A percentile compares a stretch with the other conserved stretches of the same genome.
phyloP scores from a whole-genome alignment of 2,113 vertebrate genomes.

The Paratilapia polleni region DNA sequence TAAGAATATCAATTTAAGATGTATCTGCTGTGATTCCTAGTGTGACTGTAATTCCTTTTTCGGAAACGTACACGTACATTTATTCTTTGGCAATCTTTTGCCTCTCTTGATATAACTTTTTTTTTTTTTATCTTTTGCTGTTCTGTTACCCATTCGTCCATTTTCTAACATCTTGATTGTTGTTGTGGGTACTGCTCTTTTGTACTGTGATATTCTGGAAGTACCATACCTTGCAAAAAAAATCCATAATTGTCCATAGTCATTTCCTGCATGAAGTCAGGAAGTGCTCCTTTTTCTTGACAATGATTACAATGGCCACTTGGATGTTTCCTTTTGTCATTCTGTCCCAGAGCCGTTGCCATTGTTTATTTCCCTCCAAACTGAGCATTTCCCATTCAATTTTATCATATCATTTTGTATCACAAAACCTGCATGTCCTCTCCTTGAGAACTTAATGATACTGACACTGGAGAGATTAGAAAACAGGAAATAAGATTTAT shows the following conservation, averaged over 20 bases:
- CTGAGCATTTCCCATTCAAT: not conserved
- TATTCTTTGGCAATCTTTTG: no score
- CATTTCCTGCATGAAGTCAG: no score
- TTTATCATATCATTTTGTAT: not conserved
- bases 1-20: no score
- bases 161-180: not conserved
- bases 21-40: no score
- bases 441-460: not conserved
- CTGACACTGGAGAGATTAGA: fast-evolving
- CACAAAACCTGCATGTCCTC: not conserved
- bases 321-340: not conserved
- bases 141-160: no score
- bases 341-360: not conserved
- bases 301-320: no score
- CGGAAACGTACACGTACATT: no score
- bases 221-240: not conserved
- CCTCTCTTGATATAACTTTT: no score
- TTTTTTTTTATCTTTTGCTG: no score
- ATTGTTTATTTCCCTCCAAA: not conserved
- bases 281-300: no score
- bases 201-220: no score
- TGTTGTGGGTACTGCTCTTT: not conserved
- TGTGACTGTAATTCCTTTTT: no score
- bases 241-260: not conserved
- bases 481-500: not conserved